Percentiles rank a stretch among this genome's conserved stretches.
phyloP scores from a whole-genome alignment of 1,140 invertebrate species.

The Drosophila azteca region DNA sequence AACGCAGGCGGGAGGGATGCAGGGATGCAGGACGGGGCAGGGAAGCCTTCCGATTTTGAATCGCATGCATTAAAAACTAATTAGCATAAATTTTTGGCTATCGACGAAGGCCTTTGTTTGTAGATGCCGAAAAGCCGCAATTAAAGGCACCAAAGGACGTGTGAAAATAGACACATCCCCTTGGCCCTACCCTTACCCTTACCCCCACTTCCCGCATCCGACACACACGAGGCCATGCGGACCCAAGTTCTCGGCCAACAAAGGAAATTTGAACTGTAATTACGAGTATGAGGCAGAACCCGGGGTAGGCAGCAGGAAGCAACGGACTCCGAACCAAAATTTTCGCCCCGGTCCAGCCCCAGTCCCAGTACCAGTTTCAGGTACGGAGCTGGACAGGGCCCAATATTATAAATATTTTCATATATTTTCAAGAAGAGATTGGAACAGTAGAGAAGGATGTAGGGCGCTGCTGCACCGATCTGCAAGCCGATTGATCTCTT shows the following conservation, averaged over 20 bases:
- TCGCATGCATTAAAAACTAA: constrained; percentile 61
- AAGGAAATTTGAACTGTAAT: constrained; percentile 67
- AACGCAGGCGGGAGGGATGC: too few species aligned
- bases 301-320: constrained; percentile 29
- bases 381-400: neutral
- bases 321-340: constrained; percentile 19
- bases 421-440: too few species aligned
- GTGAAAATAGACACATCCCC: constrained; percentile 29
- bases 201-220: too few species aligned
- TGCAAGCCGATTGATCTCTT: too few species aligned
- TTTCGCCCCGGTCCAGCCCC: neutral
- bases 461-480: too few species aligned
- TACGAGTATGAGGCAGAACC: constrained; percentile 47
- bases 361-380: neutral
- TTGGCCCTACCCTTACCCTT: neutral
- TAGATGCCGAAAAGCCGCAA: constrained; percentile 27
- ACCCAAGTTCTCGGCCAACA: constrained; percentile 28
- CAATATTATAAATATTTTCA: constrained; percentile 9
- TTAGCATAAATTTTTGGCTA: constrained; percentile 44
- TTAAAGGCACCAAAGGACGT: constrained; percentile 31
- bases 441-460: too few species aligned
- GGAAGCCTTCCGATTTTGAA: neutral
- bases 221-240: too few species aligned
- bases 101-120: constrained; percentile 28
- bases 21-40: too few species aligned